Evolutionary conservation across 2,888 invertebrate species (phyloP).

Genomic region (Acronicta aceris): DNA sequence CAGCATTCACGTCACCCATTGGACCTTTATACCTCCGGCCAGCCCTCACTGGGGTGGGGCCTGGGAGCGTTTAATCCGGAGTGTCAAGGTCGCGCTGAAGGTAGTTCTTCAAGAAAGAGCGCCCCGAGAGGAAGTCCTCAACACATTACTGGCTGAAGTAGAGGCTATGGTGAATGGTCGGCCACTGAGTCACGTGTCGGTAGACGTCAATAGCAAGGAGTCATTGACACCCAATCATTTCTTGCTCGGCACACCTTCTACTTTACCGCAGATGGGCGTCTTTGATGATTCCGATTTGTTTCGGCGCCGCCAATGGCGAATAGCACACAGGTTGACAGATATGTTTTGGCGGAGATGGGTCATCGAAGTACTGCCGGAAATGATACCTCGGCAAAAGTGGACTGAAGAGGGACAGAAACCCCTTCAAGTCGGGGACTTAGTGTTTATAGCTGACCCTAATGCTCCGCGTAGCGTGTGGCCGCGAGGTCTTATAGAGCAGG

Average conservation of each 20-base stretch:
- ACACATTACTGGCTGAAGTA: constrained; percentile 31
- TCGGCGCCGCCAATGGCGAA: constrained; percentile 34
- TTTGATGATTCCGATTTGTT: constrained; percentile 20
- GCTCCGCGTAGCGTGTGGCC: constrained; percentile 2
- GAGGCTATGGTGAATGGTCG: constrained; percentile 38
- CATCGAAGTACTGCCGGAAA: constrained; percentile 33
- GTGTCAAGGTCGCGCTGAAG: constrained; percentile 37
- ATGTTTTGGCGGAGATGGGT: constrained; percentile 40
- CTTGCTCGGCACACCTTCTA: constrained; percentile 39
- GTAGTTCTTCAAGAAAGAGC: constrained; percentile 39
- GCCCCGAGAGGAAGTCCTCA: constrained; percentile 30
- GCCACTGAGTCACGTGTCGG: constrained; percentile 32
- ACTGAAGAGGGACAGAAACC: constrained; percentile 2
- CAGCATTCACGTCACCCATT: constrained; percentile 7
- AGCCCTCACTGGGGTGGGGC: constrained; percentile 48
- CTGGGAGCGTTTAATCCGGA: constrained; percentile 49
- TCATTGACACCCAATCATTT: constrained; percentile 57
- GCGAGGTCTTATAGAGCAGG: not conserved
- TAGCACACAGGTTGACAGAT: constrained; percentile 29
- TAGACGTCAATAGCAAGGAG: constrained; percentile 12
- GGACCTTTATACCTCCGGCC: constrained; percentile 44
- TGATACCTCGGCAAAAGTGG: constrained; percentile 22
- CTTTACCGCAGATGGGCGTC: constrained; percentile 5
- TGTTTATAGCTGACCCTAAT: constrained; percentile 12
- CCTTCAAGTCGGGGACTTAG: constrained; percentile 19